phyloP scores from a whole-genome alignment of 2,113 vertebrate species.

The Bos indicus region DNA sequence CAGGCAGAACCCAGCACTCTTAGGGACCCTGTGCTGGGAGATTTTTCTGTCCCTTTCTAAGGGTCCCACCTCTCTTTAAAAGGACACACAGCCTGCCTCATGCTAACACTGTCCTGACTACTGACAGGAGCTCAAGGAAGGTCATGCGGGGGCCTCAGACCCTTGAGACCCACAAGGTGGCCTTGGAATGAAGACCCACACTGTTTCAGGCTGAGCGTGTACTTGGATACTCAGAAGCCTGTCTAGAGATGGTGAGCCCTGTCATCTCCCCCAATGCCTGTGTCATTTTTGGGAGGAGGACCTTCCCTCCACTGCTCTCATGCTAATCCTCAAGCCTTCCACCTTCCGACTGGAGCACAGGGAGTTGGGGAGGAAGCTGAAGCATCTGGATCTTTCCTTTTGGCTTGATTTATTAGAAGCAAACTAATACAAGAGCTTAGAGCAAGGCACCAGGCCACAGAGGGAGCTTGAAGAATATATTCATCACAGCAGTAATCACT shows the following conservation, averaged over 20 bases:
- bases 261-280: not conserved
- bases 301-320: not conserved
- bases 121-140: not conserved
- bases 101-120: not conserved
- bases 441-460: not conserved
- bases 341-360: not conserved
- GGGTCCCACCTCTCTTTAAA: not conserved
- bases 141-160: fast-evolving
- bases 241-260: not conserved
- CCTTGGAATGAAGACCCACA: not conserved
- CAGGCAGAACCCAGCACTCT: not conserved
- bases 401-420: slow-evolving; percentile 40
- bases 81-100: not conserved
- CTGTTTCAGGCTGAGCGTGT: not conserved
- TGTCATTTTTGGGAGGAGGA: not conserved
- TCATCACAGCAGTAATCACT: not conserved
- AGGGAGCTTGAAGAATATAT: slow-evolving; percentile 27
- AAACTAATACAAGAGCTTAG: not conserved
- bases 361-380: not conserved
- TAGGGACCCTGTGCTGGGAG: not conserved
- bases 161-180: not conserved
- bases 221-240: not conserved
- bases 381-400: not conserved
- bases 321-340: not conserved
- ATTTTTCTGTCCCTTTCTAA: not conserved